These are phyloP conservation scores for Orchesellides sinensis DNA, from an alignment of 2,888 invertebrate species.

Conservation along the genomic window DNA sequence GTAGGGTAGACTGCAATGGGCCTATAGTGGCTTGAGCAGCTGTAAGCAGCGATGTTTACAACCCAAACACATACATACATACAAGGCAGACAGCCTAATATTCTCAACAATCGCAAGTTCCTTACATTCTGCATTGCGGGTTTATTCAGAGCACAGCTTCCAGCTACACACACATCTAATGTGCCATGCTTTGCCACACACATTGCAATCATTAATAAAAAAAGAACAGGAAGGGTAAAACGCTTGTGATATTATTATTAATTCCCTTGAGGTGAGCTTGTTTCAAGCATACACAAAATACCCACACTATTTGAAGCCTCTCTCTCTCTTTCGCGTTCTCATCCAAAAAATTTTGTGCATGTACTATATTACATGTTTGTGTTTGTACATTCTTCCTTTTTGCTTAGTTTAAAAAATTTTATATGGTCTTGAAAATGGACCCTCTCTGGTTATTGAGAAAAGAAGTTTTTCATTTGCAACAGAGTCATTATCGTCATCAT, in stretches of 20 bases:
- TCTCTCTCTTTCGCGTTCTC: background rate
- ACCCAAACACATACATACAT: no score
- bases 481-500: conserved; percentile 62
- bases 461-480: conserved; percentile 56
- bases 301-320: background rate
- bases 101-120: background rate
- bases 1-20: no score
- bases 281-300: no score
- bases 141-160: conserved; percentile 59
- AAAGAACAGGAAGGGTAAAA: conserved; percentile 41
- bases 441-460: conserved; percentile 12
- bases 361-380: conserved; percentile 1
- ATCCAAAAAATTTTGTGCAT: conserved; percentile 3
- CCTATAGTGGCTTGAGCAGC: no score
- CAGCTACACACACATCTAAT: conserved; percentile 50
- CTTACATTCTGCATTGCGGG: background rate
- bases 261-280: conserved; percentile 65
- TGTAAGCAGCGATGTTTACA: no score
- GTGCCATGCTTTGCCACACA: conserved; percentile 56
- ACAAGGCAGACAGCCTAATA: no score
- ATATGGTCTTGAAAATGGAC: conserved; percentile 9
- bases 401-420: background rate
- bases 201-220: conserved; percentile 57
- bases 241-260: conserved; percentile 54
- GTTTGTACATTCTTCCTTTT: background rate